These are phyloP conservation scores for Drosophila conformis DNA, from an alignment of 2,888 invertebrate species.

Conservation along the genomic window DNA sequence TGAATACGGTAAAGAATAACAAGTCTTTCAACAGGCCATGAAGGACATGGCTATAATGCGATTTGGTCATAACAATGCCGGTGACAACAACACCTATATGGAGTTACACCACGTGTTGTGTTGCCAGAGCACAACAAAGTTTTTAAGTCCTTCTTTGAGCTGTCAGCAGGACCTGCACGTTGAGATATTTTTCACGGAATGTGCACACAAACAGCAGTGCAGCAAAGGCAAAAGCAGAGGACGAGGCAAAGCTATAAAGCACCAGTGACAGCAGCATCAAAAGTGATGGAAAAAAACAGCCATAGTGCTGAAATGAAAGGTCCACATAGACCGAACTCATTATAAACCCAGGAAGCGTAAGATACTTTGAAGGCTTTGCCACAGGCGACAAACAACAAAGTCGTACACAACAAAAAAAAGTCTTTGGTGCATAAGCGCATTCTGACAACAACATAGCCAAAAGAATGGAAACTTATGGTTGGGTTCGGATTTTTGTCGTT, in stretches of 20 bases:
- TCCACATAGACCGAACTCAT: constrained; percentile 69
- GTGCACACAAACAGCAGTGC: constrained; percentile 41
- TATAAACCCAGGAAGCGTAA: constrained; percentile 70
- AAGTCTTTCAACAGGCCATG: constrained; percentile 13
- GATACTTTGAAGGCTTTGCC: constrained; percentile 73
- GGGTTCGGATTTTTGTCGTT: constrained; percentile 18
- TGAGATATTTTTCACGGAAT: constrained; percentile 67
- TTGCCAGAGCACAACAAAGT: constrained; percentile 33
- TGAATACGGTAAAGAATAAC: constrained; percentile 15
- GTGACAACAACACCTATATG: constrained; percentile 23
- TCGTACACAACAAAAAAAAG: constrained; percentile 41
- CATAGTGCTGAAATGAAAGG: constrained; percentile 50
- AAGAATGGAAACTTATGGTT: constrained; percentile 68
- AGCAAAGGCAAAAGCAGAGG: neutral
- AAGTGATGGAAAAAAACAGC: constrained; percentile 48
- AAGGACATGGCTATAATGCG: constrained; percentile 31
- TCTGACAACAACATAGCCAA: constrained; percentile 54
- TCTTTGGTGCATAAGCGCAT: constrained; percentile 71
- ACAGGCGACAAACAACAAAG: constrained; percentile 65
- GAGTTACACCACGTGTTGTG: constrained; percentile 52
- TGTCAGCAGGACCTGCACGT: constrained; percentile 58
- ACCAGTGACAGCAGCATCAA: constrained; percentile 65
- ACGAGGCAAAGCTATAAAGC: constrained; percentile 22
- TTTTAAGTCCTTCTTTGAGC: constrained; percentile 70
- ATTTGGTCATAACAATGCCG: constrained; percentile 23